Base-by-base conservation (phyloP, 2,888 invertebrate genomes). In the Tenthredo scrophulariae region DNA sequence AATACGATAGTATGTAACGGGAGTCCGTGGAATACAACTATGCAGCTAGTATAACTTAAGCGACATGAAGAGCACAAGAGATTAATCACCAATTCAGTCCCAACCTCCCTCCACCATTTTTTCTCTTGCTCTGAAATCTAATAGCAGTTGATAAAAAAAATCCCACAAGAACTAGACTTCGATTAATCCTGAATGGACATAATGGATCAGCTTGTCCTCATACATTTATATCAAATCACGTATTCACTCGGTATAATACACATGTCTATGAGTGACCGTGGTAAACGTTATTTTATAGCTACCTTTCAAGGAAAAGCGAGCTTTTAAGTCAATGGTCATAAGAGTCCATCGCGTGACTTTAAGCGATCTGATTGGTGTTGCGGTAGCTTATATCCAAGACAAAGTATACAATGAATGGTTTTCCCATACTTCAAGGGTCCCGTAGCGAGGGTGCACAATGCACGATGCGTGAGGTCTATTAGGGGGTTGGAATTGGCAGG, bases 401-500 rank as follows among this genome's bases (percentile, higher is more conserved):
- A 33, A 77, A 33, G 22, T 80, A 40, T 26, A 54, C 22, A 62
- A n/a, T 15, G 62, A 58, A 58, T 62, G 62, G 40, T 62, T 58
- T 62, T 58, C 62, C 80, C 80, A 58, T 80, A 58, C 80, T 62
- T 80, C 22, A 26, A 62, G 58, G 80, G 62, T 80, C 80, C 80
- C 80, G 80, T 62, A 58, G 62, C 58, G 58, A 18, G 58, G 62
- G 80, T 37, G 26, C 37, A 62, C 80, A 80, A 58, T 40, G 29
- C 40, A 18, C 62, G 22, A 43, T 84, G 70, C 85, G 86, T 83
- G 86, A 87, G 87, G 88, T 89, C 89, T 90, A 91, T 90, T 90
- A 89, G 89, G 88, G 62, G 89, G 85, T 88, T 82, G 87, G 88
- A 86, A 89, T 90, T 89, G 88, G 88, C 87, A 86, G 89, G 86